phyloP scores from a whole-genome alignment of 2,797 vertebrate species.

The Acrossocheilus fasciatus region DNA sequence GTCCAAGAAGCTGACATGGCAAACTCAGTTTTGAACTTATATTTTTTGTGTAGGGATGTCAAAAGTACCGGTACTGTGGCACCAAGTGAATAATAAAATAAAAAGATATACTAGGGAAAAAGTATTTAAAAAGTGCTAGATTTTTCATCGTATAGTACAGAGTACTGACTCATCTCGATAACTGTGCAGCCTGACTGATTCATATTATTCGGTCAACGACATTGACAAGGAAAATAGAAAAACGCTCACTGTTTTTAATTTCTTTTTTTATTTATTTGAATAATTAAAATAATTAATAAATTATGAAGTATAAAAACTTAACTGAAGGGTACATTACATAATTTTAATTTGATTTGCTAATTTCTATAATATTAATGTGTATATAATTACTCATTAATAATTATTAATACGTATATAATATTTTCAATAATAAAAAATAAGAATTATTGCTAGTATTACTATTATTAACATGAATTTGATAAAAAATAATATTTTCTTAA shows the following conservation, averaged over 20 bases:
- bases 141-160: neutral
- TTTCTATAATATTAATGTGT: too few relatives aligned
- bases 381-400: neutral
- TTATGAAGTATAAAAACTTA: neutral
- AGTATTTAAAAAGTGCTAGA: neutral
- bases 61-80: neutral
- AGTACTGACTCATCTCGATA: neutral
- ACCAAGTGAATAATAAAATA: neutral
- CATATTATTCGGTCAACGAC: neutral
- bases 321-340: neutral
- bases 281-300: neutral
- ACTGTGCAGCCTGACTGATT: neutral
- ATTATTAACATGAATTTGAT: neutral
- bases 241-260: neutral
- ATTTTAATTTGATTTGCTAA: neutral
- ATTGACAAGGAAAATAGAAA: neutral
- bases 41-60: neutral
- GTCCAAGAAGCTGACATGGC: slow-evolving; percentile 21
- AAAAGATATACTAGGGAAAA: neutral
- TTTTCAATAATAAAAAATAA: neutral
- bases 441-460: neutral
- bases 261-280: neutral
- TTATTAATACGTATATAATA: neutral
- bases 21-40: neutral
- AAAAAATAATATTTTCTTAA: neutral